Percentiles rank a stretch among this genome's conserved stretches.
These are phyloP conservation scores for Antheraea mylitta DNA, from an alignment of 1,140 invertebrate genomes.

Conservation along the genomic window DNA sequence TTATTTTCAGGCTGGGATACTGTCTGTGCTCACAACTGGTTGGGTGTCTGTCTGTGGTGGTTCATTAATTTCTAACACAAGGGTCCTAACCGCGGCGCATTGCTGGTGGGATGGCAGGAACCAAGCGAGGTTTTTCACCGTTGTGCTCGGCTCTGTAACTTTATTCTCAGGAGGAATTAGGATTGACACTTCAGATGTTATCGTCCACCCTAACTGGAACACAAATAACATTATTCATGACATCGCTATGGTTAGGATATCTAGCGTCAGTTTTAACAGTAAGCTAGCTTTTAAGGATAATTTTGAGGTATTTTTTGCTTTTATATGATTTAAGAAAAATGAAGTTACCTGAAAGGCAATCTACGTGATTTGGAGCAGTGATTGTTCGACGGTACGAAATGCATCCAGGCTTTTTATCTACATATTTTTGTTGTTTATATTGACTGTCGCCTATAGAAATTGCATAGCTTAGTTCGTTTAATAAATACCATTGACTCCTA, in stretches of 20 bases:
- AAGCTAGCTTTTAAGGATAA: slow-evolving; percentile 21
- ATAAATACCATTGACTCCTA: no score
- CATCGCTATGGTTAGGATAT: slow-evolving; percentile 75
- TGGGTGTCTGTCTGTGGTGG: slow-evolving; percentile 74
- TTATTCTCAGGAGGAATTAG: slow-evolving; percentile 59
- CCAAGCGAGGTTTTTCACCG: slow-evolving; percentile 45
- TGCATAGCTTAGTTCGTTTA: no score
- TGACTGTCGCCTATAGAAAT: no score
- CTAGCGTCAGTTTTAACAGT: slow-evolving; percentile 47
- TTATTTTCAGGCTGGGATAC: slow-evolving; percentile 44
- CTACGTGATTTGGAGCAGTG: no score
- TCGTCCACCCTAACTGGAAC: slow-evolving; percentile 72
- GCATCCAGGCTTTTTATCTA: no score
- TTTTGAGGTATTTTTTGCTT: no score
- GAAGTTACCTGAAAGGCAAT: no score
- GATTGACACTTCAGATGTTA: slow-evolving; percentile 45
- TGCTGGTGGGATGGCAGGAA: slow-evolving; percentile 68
- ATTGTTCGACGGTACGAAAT: no score
- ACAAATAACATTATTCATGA: slow-evolving; percentile 65
- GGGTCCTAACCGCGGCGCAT: slow-evolving; percentile 80
- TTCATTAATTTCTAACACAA: slow-evolving; percentile 73
- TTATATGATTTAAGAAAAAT: no score
- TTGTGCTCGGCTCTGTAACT: slow-evolving; percentile 57
- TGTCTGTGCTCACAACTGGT: slow-evolving; percentile 41
- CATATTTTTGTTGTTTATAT: no score